A percentile compares a stretch with the other conserved stretches of the same genome.
These are phyloP conservation scores for Mionectes macconnelli DNA, from an alignment of 2,113 vertebrate genomes.

Conservation along the genomic window DNA sequence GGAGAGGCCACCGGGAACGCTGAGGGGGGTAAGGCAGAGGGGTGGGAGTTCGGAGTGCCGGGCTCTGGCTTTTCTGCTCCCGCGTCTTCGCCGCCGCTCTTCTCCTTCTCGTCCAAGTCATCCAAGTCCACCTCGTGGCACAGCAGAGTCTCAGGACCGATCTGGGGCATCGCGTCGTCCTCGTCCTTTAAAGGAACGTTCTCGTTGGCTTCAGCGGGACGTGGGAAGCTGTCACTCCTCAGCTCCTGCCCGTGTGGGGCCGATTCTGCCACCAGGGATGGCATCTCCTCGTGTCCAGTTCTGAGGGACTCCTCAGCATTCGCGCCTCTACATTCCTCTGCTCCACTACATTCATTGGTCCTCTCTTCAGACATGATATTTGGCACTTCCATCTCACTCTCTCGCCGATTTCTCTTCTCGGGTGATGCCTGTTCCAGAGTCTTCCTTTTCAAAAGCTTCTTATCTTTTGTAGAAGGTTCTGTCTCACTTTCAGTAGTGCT, in stretches of 20 bases:
- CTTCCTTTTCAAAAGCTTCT: slow-evolving; percentile 84
- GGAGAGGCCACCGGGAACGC: slow-evolving; percentile 71
- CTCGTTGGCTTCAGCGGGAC: slow-evolving; percentile 21
- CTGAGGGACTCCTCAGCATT: slow-evolving; percentile 67
- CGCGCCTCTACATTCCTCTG: slow-evolving; percentile 56
- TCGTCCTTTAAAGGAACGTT: slow-evolving; percentile 51
- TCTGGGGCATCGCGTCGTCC: slow-evolving; percentile 85
- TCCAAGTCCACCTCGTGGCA: slow-evolving; percentile 97
- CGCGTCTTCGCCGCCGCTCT: slow-evolving; percentile 73
- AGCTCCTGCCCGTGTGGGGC: slow-evolving; percentile 40
- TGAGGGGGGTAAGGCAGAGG: slow-evolving; percentile 67
- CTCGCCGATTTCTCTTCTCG: slow-evolving; percentile 84
- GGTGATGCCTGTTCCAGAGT: slow-evolving; percentile 77
- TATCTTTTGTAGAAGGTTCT: slow-evolving; percentile 81
- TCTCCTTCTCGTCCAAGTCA: slow-evolving; percentile 92
- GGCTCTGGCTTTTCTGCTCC: slow-evolving; percentile 66
- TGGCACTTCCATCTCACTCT: slow-evolving; percentile 77
- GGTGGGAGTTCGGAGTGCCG: slow-evolving; percentile 4
- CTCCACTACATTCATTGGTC: slow-evolving; percentile 63
- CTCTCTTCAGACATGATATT: slow-evolving; percentile 71
- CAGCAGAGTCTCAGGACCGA: slow-evolving; percentile 89
- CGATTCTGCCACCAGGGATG: slow-evolving; percentile 73
- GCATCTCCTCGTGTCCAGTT: slow-evolving; percentile 75
- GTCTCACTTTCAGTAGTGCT: slow-evolving; percentile 75
- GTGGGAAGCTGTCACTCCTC: slow-evolving; percentile 19